Conservation (phyloP, 2,888 invertebrate genomes). For the Cylloceria caligata region DNA sequence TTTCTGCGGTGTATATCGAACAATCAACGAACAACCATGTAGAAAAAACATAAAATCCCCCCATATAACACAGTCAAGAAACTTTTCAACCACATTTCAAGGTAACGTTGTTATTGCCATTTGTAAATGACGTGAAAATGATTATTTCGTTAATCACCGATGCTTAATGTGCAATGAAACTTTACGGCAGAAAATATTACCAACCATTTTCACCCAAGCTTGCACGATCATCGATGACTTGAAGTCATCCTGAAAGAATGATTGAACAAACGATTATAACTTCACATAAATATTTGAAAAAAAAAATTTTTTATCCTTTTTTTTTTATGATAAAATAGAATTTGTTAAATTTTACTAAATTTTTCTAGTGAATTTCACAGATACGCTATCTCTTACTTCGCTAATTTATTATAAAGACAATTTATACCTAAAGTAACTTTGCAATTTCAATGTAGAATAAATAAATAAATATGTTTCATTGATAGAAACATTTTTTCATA, state of each 20-base stretch:
- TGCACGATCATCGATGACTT: constrained; percentile 87
- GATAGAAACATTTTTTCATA: too few relatives aligned
- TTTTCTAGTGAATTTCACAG: neutral
- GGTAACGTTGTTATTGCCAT: too few relatives aligned
- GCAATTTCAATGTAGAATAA: neutral
- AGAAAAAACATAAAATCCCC: too few relatives aligned
- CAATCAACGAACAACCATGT: too few relatives aligned
- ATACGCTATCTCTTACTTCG: neutral
- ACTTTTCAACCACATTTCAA: too few relatives aligned
- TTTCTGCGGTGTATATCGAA: too few relatives aligned
- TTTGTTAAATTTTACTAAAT: neutral
- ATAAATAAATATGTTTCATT: constrained; percentile 52
- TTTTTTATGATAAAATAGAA: neutral
- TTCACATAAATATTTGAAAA: neutral
- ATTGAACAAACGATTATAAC: neutral
- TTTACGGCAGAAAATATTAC: constrained; percentile 64
- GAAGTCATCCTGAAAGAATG: constrained; percentile 85
- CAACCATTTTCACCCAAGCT: constrained; percentile 88
- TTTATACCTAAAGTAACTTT: neutral
- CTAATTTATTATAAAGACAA: neutral
- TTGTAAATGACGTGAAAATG: too few relatives aligned
- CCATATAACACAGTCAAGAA: too few relatives aligned
- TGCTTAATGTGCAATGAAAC: too few relatives aligned
- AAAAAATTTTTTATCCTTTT: neutral
- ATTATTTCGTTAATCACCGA: too few relatives aligned